Evolutionary conservation across 2,888 invertebrate genomes (phyloP), one percentile per base, ranked within the genome.

Genomic region (Sphecodes monilicornis): DNA sequence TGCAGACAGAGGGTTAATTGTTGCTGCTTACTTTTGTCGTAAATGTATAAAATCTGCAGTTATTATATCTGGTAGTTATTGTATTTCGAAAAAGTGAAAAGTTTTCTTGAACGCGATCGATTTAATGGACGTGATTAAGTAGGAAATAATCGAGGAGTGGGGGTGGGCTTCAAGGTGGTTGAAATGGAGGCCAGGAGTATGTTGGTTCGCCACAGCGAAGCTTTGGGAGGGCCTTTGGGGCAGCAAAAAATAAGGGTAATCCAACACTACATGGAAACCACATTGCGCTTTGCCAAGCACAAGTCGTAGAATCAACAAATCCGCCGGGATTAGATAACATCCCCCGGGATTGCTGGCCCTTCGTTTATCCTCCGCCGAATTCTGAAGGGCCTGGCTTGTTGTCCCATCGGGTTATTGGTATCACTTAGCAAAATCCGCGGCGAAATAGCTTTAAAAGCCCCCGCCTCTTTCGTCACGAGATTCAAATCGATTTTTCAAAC

Each of bases 231-330:
- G 79, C 71, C 80, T 85, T 84, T 72, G 76, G 80, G 72, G 77
- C 77, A 81, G 75, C 74, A 82, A 89, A 71, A 88, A 91, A 90
- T 91, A 87, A 86, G 88, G 87, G 88, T 91, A 93, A 93, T 93
- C 93, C 92, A 84, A 80, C 85, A 78, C 89, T 92, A 93, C 93
- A 93, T 86, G 93, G 90, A 93, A 93, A 93, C 87, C 92, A 92
- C 93, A 93, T 93, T 92, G 91, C 90, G 88, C 89, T 88, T 90
- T 89, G 90, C 88, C 87, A 88, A 88, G 91, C 91, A 86, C 90
- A 88, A 91, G 90, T 90, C 89, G 88, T 86, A 92, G 89, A 92
- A 92, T 92, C 91, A 93, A 93, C 92, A 93, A 91, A 90, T 91
- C 86, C 87, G 82, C 43, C 83, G 77, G 91, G 90, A 91, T 92